Conservation (phyloP, 2,113 vertebrate species). For the Cyanoramphus novaezelandiae region DNA sequence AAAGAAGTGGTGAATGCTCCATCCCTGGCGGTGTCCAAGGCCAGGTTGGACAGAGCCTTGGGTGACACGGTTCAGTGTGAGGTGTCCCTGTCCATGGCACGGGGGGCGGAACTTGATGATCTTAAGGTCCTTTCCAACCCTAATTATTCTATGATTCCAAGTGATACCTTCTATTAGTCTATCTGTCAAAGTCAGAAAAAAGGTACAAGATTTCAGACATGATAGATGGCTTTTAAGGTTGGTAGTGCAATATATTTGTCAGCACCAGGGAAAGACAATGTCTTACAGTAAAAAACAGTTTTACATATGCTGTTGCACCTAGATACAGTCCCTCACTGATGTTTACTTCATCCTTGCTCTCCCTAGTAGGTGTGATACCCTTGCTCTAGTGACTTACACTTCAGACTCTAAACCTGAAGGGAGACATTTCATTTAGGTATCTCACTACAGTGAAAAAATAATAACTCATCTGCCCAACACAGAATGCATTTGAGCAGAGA, state of each 20-base stretch:
- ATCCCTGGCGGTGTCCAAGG: too few species aligned
- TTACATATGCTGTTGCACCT: background rate
- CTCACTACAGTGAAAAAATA: background rate
- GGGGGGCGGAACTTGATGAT: too few species aligned
- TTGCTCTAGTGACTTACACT: background rate
- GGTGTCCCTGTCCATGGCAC: too few species aligned
- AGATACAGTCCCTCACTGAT: background rate
- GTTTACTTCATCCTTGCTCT: background rate
- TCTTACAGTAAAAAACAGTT: background rate
- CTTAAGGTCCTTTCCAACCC: too few species aligned
- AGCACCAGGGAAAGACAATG: background rate
- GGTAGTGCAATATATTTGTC: background rate
- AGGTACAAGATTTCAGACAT: background rate
- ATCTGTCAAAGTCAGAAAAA: background rate
- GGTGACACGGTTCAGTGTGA: too few species aligned
- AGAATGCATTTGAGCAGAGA: background rate
- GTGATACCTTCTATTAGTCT: background rate
- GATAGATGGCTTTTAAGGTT: background rate
- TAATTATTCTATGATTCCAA: too few species aligned
- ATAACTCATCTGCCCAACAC: accelerated
- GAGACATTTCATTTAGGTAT: background rate
- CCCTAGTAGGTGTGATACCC: background rate
- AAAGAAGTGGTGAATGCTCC: too few species aligned
- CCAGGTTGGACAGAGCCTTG: too few species aligned
- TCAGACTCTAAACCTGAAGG: background rate